phyloP scores from a whole-genome alignment of 2,113 vertebrate genomes.

The Neoarius graeffei region DNA sequence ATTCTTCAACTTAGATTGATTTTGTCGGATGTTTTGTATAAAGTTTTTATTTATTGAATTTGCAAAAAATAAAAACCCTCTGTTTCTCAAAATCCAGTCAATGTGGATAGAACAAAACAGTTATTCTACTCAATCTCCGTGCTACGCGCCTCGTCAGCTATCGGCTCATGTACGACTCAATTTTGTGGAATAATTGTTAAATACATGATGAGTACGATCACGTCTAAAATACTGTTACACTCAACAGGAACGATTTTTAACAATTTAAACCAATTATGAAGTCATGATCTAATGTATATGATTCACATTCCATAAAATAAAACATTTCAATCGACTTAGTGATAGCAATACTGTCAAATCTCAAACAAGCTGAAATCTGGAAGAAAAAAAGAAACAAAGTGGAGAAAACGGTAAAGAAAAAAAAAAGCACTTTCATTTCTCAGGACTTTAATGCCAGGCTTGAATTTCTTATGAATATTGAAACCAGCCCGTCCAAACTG shows the following conservation, averaged over 20 bases:
- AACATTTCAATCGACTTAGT: not conserved
- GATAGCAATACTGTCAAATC: not conserved
- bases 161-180: no score
- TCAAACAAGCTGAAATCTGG: not conserved
- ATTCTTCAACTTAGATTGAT: no score
- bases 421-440: not conserved
- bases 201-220: not conserved
- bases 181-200: no score
- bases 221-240: not conserved
- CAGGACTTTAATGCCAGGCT: not conserved
- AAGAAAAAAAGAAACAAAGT: not conserved
- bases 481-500: constrained; percentile 33
- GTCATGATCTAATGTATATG: not conserved
- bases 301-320: not conserved
- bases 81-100: no score
- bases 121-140: no score
- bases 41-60: no score
- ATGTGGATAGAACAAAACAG: no score
- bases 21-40: no score
- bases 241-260: not conserved
- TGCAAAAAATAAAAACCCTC: no score
- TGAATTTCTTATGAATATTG: constrained; percentile 44
- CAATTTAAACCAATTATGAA: not conserved
- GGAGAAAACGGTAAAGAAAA: not conserved
- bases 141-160: no score